A percentile compares a stretch with the other conserved stretches of the same genome.
Conservation (phyloP, 2,888 invertebrate species). For the Pocota personata region DNA sequence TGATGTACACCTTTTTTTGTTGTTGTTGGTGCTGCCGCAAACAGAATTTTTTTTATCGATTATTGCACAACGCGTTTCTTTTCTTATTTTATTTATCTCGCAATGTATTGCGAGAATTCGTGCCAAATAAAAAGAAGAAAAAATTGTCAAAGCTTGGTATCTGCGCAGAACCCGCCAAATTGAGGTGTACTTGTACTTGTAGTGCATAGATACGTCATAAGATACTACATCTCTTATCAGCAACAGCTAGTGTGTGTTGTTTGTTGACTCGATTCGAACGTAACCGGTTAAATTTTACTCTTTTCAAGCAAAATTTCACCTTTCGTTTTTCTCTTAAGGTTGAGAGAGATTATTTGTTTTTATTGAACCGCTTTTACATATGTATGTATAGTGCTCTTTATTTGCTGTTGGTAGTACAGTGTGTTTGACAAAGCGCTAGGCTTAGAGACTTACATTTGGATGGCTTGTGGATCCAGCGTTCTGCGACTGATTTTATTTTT, state of each 20-base stretch:
- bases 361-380: background rate
- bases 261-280: background rate
- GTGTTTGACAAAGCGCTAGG: background rate
- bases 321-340: constrained; percentile 8
- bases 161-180: constrained; percentile 52
- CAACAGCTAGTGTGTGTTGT: background rate
- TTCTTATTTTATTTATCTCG: constrained; percentile 4
- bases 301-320: background rate
- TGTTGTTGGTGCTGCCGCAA: background rate
- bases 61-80: constrained; percentile 56
- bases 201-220: constrained; percentile 18
- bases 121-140: constrained; percentile 8
- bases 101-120: background rate
- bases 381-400: background rate
- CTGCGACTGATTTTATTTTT: too few relatives aligned
- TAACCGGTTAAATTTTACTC: constrained; percentile 37
- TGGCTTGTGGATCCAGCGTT: too few relatives aligned
- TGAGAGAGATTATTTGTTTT: background rate
- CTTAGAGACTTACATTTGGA: background rate
- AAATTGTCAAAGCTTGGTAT: background rate
- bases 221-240: background rate
- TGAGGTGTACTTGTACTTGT: background rate
- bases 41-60: constrained; percentile 8
- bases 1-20: background rate
- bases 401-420: background rate